Evolutionary conservation across 2,888 invertebrate species (phyloP).

Genomic region (Drosophila stalkeri): DNA sequence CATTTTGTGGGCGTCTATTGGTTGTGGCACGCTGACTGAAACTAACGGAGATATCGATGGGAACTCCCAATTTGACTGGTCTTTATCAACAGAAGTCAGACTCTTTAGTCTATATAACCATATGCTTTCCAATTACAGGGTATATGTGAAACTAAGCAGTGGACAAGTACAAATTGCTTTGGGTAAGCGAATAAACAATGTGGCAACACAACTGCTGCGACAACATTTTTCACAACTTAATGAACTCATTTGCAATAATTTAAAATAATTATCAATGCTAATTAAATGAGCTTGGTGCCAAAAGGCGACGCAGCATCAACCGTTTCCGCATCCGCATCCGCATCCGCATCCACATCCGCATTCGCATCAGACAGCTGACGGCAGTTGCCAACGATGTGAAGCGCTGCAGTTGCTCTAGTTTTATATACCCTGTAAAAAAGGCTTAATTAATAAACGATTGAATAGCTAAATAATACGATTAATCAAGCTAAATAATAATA

Average conservation of each 20-base stretch:
- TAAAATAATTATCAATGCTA: slow-evolving; percentile 81
- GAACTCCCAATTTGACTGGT: not conserved
- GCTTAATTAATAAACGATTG: not conserved
- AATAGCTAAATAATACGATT: no score
- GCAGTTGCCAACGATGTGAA: not conserved
- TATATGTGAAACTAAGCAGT: slow-evolving; percentile 14
- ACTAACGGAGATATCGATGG: no score
- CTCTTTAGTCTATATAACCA: not conserved
- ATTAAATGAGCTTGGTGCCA: slow-evolving; percentile 64
- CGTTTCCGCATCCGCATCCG: slow-evolving; percentile 12
- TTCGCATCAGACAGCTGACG: not conserved
- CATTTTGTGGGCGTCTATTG: no score
- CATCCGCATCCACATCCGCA: slow-evolving; percentile 4
- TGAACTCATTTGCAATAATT: slow-evolving; percentile 77
- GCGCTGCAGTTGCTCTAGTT: not conserved
- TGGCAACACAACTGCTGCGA: slow-evolving; percentile 24
- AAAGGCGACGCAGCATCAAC: slow-evolving; percentile 27
- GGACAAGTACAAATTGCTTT: slow-evolving; percentile 59
- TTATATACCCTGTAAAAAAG: slow-evolving; percentile 5
- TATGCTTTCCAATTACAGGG: not conserved
- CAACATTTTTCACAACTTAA: slow-evolving; percentile 75
- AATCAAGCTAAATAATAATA: no score
- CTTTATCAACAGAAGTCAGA: not conserved
- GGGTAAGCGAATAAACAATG: slow-evolving; percentile 38
- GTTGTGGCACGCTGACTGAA: not conserved